Base-by-base conservation (phyloP, 2,888 invertebrate genomes). In the Harpagoxenus sublaevis region DNA sequence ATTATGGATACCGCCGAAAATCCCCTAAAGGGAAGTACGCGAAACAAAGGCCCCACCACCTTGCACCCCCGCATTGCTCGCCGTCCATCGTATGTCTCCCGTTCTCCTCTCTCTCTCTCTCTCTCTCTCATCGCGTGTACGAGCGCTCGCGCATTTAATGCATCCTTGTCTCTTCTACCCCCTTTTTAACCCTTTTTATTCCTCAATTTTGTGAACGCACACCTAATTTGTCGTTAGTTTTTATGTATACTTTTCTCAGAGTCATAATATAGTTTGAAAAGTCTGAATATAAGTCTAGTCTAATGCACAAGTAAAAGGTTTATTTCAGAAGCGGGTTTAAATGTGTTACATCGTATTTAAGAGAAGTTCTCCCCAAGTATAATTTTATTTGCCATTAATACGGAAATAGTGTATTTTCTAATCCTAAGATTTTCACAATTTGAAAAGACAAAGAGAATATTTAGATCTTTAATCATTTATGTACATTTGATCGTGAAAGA, bases 1-100 rank as follows among this genome's bases (percentile, higher is more conserved):
- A 35, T 35, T 88, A 89, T 86, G 89, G 89, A 89, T 92, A 90
- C 91, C 89, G 87, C 93, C 92, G 91, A 93, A 93, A 93, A 93
- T 93, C 89, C 92, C 91, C 92, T 91, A 92, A 92, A 92, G 92
- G 60, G 73, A 81, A 73, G 48, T 92, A 86, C 90, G 87, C 89
- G 91, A 92, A 93, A 93, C 93, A 93, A 93, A 93, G 92, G 87
- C 42, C 6, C 88, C 86, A 84, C 51, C 88, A 84, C 78, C 63
- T 89, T 55, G 87, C 84, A 81, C 60, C 90, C 90, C 66, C 68
- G 31, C 75, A 71, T 71, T 77, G 63, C 55, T 75, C 39, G 45
- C n/a, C 39, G 53, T 42, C n/a, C 55, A 35, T 65, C 39, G n/a
- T 10, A 55, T 85, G 66, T 73, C 63, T 62, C 82, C 63, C 65